Evolutionary conservation across 2,113 vertebrate genomes (phyloP).

Genomic region (Danio rerio): DNA sequence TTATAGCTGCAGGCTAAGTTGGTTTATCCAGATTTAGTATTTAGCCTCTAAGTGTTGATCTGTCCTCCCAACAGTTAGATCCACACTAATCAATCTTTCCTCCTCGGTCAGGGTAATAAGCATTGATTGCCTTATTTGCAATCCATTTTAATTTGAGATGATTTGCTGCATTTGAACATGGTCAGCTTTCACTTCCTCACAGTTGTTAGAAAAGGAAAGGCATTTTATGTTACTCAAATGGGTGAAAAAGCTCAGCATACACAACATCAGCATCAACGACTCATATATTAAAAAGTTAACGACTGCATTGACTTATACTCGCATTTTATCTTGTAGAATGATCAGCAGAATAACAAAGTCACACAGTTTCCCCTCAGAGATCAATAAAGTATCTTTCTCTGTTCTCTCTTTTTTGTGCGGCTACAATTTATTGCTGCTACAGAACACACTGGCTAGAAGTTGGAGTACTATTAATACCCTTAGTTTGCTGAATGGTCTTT

Average conservation of each 20-base stretch:
- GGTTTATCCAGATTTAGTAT: conserved; percentile 10
- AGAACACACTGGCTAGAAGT: conserved; percentile 2
- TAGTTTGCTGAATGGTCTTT: conserved; percentile 20
- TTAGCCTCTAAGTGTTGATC: conserved; percentile 34
- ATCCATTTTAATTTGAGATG: conserved; percentile 61
- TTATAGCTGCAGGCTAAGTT: not conserved
- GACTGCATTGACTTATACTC: not conserved
- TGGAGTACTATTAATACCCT: conserved; percentile 15
- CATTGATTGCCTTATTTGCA: conserved; percentile 53
- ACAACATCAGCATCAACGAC: conserved; percentile 1
- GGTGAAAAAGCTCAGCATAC: not conserved
- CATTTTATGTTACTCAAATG: not conserved
- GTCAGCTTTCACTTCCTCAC: not conserved
- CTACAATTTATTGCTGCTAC: conserved; percentile 12
- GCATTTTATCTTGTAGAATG: not conserved
- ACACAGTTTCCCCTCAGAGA: not conserved
- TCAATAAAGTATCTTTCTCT: conserved; percentile 18
- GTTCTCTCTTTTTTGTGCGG: conserved; percentile 9
- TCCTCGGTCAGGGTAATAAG: conserved; percentile 48
- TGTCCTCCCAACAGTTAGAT: not conserved
- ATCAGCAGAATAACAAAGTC: conserved; percentile 1
- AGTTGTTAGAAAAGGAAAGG: conserved; percentile 1
- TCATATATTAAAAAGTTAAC: not conserved
- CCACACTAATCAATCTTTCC: conserved; percentile 47
- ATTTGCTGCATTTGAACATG: conserved; percentile 16